Evolutionary conservation across 2,797 vertebrate species (phyloP).

Genomic region (Hydrophis major): DNA sequence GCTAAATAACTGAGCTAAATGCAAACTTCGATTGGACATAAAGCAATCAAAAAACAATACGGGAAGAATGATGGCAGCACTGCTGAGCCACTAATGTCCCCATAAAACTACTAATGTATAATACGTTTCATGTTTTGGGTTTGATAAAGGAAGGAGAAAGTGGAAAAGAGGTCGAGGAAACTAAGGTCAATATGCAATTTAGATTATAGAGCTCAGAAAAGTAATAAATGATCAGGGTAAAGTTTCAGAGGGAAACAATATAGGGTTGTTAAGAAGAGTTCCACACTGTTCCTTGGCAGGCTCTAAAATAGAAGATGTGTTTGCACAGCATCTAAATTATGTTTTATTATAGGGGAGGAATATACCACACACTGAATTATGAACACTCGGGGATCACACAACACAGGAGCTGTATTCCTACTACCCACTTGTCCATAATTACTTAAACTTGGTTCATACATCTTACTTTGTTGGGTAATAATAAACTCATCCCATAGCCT

Average conservation of each 20-base stretch:
- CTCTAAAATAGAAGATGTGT: background rate
- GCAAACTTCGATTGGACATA: slow-evolving; percentile 50
- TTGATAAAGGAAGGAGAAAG: background rate
- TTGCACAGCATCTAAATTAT: background rate
- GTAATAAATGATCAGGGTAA: background rate
- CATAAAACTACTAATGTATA: slow-evolving; percentile 27
- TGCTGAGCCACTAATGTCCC: slow-evolving; percentile 30
- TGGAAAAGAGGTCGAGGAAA: background rate
- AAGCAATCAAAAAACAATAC: slow-evolving; percentile 50
- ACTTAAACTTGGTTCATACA: background rate
- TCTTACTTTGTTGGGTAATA: background rate
- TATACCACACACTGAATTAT: background rate
- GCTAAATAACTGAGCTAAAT: slow-evolving; percentile 52
- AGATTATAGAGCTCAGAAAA: background rate
- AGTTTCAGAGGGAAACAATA: background rate
- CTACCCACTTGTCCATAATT: background rate
- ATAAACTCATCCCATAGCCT: background rate
- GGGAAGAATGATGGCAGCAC: slow-evolving; percentile 38
- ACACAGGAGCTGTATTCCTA: background rate
- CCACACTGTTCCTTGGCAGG: background rate
- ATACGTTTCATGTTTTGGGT: background rate
- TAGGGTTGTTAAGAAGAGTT: background rate
- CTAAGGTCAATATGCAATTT: background rate
- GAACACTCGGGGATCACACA: background rate
- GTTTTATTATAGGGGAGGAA: background rate